Percentiles rank a stretch among this genome's conserved stretches.
Evolutionary conservation across 2,797 vertebrate species (phyloP).

Genomic region (Catamblyrhynchus diadema): DNA sequence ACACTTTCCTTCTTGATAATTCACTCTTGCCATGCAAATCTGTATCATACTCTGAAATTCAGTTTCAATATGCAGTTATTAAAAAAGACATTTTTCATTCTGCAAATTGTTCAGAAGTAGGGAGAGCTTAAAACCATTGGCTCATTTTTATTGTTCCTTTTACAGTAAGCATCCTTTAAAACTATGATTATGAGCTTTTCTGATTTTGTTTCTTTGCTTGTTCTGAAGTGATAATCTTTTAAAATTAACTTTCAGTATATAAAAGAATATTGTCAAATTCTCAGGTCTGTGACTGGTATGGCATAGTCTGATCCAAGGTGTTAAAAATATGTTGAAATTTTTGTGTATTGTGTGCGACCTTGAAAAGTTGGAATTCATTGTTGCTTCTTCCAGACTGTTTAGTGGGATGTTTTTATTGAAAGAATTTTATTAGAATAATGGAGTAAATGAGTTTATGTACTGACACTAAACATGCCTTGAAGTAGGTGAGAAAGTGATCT

Average conservation of each 20-base stretch:
- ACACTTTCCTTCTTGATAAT: not conserved
- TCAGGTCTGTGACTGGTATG: not conserved
- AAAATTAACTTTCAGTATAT: not conserved
- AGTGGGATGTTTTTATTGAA: not conserved
- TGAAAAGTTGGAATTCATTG: not conserved
- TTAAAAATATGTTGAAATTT: not conserved
- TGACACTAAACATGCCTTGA: not conserved
- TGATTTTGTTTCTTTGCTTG: not conserved
- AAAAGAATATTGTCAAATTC: not conserved
- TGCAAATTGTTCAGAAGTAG: not conserved
- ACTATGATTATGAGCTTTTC: not conserved
- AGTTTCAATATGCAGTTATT: not conserved
- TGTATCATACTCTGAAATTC: not conserved
- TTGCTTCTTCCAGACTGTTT: not conserved
- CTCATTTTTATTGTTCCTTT: not conserved
- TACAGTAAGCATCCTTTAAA: not conserved
- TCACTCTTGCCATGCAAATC: not conserved
- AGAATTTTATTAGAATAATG: not conserved
- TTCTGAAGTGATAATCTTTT: not conserved
- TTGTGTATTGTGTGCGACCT: not conserved
- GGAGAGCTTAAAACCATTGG: not conserved
- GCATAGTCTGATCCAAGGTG: not conserved
- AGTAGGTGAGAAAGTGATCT: not conserved
- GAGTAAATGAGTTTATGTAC: not conserved
- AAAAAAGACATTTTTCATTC: not conserved